Conservation (phyloP, 2,113 vertebrate genomes). For the Haemorhous mexicanus region DNA sequence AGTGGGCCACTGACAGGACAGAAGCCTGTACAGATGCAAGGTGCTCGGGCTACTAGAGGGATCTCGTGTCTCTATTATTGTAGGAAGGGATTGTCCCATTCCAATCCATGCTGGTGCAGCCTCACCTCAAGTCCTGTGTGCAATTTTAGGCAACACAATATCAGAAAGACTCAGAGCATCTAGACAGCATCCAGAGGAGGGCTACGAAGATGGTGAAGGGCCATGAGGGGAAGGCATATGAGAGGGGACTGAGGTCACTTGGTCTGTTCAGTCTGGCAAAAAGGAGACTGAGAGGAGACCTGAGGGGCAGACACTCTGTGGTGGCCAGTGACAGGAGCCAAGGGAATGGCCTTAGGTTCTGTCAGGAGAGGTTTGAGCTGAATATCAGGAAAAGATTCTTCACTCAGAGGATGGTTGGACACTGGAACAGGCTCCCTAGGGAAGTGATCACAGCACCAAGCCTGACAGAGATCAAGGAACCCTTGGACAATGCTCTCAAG, state of each 20-base stretch:
- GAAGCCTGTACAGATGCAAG: background rate
- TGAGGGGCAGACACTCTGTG: background rate
- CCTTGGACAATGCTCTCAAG: background rate
- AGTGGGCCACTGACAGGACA: background rate
- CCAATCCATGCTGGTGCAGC: background rate
- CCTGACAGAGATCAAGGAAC: background rate
- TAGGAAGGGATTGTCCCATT: background rate
- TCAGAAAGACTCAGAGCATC: background rate
- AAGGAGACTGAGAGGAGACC: background rate
- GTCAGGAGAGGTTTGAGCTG: background rate
- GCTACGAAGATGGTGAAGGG: too few relatives aligned
- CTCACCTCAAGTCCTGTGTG: background rate
- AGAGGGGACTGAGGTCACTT: background rate
- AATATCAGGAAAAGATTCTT: background rate
- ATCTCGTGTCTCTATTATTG: rapidly evolving
- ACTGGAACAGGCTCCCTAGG: background rate
- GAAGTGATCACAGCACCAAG: background rate
- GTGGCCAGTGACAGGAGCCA: rapidly evolving
- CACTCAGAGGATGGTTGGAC: background rate
- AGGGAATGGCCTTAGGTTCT: background rate
- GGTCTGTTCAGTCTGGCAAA: background rate
- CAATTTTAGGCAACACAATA: background rate
- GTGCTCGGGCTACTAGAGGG: background rate
- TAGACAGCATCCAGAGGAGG: background rate
- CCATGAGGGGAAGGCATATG: background rate